A percentile compares a stretch with the other conserved stretches of the same genome.
These are phyloP conservation scores for Athalia rosae DNA, from an alignment of 2,888 invertebrate genomes.

Conservation along the genomic window DNA sequence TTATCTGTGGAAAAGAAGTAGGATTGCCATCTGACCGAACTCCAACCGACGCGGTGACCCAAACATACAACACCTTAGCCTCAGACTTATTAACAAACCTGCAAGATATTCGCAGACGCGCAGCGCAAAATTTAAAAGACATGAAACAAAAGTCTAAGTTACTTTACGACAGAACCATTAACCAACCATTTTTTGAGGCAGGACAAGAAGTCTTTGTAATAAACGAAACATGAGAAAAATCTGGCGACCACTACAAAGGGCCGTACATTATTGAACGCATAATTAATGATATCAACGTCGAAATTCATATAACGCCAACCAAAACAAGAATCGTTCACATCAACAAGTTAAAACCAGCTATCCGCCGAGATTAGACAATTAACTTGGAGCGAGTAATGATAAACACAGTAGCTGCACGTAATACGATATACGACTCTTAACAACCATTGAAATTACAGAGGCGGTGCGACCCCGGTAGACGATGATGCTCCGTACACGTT, in stretches of 20 bases:
- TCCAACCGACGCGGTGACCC: neutral
- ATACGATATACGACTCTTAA: too few species aligned
- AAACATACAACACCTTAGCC: too few species aligned
- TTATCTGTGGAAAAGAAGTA: conserved; percentile 19
- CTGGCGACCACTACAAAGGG: neutral
- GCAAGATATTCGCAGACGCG: too few species aligned
- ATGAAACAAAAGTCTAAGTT: neutral
- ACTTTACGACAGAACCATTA: neutral
- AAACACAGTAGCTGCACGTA: too few species aligned
- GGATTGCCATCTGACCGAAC: neutral
- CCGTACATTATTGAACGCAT: neutral
- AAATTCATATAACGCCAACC: neutral
- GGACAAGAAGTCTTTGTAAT: neutral
- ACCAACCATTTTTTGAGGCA: neutral
- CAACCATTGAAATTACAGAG: too few species aligned
- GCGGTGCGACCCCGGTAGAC: too few species aligned
- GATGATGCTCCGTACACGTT: too few species aligned
- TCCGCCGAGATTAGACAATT: too few species aligned
- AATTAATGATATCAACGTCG: neutral
- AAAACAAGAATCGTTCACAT: neutral
- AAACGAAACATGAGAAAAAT: conserved; percentile 3
- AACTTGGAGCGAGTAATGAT: too few species aligned
- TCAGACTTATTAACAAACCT: too few species aligned
- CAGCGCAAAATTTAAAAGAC: too few species aligned
- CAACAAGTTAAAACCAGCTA: too few species aligned